Evolutionary conservation across 1,140 invertebrate genomes (phyloP).

Genomic region (Orchesella cincta): DNA sequence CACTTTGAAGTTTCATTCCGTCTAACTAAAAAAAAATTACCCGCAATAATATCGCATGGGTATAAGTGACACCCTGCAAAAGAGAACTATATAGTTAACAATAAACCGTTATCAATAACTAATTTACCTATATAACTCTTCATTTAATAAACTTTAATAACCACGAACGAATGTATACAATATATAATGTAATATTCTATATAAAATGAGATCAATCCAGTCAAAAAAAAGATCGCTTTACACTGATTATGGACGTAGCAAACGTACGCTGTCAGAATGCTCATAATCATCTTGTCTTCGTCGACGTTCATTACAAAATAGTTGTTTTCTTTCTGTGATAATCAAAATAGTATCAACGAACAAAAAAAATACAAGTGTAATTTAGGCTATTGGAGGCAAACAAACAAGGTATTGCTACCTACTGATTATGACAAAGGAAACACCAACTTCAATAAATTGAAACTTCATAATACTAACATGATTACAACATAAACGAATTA

Average conservation of each 20-base stretch:
- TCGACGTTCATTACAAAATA: too few species aligned
- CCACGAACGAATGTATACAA: not conserved
- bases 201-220: conserved; percentile 28
- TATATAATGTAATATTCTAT: not conserved
- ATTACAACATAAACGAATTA: not conserved
- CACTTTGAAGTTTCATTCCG: not conserved
- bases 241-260: not conserved
- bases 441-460: not conserved
- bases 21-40: not conserved
- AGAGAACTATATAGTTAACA: not conserved
- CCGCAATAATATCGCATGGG: not conserved
- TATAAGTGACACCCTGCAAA: not conserved
- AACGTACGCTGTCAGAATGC: too few species aligned
- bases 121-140: too few species aligned
- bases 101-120: conserved; percentile 2
- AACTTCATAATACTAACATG: not conserved
- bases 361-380: too few species aligned
- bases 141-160: too few species aligned
- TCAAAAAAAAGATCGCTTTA: conserved; percentile 8
- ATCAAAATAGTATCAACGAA: too few species aligned
- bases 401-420: too few species aligned
- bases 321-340: too few species aligned
- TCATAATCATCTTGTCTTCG: too few species aligned
- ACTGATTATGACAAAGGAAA: too few species aligned
- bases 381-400: too few species aligned